Evolutionary conservation across 2,888 invertebrate species (phyloP).

Genomic region (Acheta domesticus): DNA sequence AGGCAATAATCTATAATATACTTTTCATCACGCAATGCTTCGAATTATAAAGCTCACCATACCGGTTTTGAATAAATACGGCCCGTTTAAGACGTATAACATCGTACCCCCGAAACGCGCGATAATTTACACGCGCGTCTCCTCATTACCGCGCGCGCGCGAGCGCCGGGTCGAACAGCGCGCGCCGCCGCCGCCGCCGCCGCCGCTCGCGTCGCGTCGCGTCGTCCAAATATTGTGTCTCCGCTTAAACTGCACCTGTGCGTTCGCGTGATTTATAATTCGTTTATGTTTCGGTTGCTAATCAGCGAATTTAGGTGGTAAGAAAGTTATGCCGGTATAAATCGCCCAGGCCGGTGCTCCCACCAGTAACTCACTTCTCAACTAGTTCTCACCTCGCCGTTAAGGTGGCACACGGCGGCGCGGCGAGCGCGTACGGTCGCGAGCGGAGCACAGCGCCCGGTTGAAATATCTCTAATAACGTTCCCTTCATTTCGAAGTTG

Average conservation of each 20-base stretch:
- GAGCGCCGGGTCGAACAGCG: background rate
- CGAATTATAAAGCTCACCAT: background rate
- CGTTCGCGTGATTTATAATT: background rate
- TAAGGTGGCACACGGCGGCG: background rate
- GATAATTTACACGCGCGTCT: background rate
- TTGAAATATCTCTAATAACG: conserved; percentile 9
- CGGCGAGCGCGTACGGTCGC: too few relatives aligned
- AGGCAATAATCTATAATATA: conserved; percentile 7
- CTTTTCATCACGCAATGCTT: conserved; percentile 18
- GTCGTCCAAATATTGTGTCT: conserved; percentile 3
- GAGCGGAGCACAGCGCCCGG: background rate
- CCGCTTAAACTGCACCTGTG: background rate
- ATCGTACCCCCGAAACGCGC: background rate
- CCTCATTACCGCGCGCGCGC: background rate
- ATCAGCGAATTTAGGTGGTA: conserved; percentile 18
- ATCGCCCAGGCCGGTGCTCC: background rate
- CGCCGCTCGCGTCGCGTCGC: background rate
- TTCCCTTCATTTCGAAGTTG: background rate
- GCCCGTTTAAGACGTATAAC: conserved; percentile 6
- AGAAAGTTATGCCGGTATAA: background rate
- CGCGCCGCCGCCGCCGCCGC: background rate
- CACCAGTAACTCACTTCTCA: background rate
- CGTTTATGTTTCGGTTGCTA: conserved; percentile 18
- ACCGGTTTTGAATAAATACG: conserved; percentile 18
- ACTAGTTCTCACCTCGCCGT: background rate